Conservation (phyloP, 2,797 vertebrate species). For the Anguilla obscura region DNA sequence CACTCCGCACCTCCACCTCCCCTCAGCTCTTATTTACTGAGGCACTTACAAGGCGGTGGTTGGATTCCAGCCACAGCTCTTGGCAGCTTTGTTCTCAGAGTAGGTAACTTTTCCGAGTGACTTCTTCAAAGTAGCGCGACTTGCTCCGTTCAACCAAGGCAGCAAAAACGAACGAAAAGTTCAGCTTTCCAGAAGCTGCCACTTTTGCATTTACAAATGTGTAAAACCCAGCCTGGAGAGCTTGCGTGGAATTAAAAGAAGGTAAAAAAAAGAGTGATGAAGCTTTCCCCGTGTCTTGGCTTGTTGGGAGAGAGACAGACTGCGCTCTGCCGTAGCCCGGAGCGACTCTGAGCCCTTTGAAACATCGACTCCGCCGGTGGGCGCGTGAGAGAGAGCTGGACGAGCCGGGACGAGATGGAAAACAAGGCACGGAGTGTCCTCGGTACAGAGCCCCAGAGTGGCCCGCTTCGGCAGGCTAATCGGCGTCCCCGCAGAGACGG, state of each 20-base stretch:
- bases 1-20: constrained; percentile 40
- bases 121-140: neutral
- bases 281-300: constrained; percentile 31
- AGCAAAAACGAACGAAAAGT: neutral
- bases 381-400: constrained; percentile 53
- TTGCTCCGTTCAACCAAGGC: neutral
- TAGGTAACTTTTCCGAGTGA: constrained; percentile 17
- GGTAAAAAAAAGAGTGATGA: neutral
- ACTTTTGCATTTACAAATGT: neutral
- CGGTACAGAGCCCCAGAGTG: constrained; percentile 40
- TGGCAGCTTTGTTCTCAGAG: neutral
- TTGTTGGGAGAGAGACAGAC: constrained; percentile 33
- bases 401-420: constrained; percentile 66
- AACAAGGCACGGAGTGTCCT: constrained; percentile 70
- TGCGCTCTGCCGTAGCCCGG: constrained; percentile 60
- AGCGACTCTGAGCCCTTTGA: constrained; percentile 69
- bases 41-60: constrained; percentile 10
- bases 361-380: constrained; percentile 55
- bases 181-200: neutral
- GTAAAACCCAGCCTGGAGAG: constrained; percentile 7
- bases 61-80: neutral
- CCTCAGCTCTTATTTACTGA: constrained; percentile 13
- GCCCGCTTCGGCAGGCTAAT: constrained; percentile 17
- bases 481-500: constrained; percentile 37
- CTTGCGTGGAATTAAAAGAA: neutral